Percentiles rank a stretch among this genome's conserved stretches.
Conservation (phyloP, 2,113 vertebrate genomes). For the Bufo bufo region DNA sequence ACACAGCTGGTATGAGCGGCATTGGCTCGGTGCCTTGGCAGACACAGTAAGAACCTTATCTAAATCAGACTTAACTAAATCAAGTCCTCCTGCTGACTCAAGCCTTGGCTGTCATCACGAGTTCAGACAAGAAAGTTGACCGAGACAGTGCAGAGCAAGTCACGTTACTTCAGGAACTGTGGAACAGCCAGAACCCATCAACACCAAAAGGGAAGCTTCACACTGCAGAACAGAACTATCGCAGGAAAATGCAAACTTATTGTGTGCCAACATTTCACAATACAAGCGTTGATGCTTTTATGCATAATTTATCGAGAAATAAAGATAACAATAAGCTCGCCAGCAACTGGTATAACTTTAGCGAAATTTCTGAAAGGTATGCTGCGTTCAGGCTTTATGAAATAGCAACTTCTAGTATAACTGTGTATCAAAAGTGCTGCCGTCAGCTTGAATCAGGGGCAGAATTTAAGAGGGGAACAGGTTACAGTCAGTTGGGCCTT, state of each 20-base stretch:
- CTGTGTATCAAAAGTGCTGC: neutral
- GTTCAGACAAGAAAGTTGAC: constrained; percentile 39
- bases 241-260: neutral
- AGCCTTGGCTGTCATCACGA: constrained; percentile 22
- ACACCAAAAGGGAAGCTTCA: neutral
- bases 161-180: constrained; percentile 2
- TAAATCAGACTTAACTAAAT: constrained; percentile 39
- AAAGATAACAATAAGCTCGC: neutral
- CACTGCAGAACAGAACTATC: neutral
- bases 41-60: constrained; percentile 61
- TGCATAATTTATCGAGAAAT: neutral
- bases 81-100: constrained; percentile 48
- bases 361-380: neutral
- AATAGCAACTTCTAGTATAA: neutral
- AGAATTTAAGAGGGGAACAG: too few species aligned
- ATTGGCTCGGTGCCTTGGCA: constrained; percentile 53
- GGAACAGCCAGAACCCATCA: neutral
- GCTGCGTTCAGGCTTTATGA: neutral
- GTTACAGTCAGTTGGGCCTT: too few species aligned
- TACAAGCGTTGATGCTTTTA: neutral
- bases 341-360: neutral
- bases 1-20: neutral
- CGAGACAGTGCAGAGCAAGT: neutral
- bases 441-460: neutral
- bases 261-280: neutral